Base-by-base conservation (phyloP, 1,140 invertebrate genomes). In the Rhopalosiphum padi region DNA sequence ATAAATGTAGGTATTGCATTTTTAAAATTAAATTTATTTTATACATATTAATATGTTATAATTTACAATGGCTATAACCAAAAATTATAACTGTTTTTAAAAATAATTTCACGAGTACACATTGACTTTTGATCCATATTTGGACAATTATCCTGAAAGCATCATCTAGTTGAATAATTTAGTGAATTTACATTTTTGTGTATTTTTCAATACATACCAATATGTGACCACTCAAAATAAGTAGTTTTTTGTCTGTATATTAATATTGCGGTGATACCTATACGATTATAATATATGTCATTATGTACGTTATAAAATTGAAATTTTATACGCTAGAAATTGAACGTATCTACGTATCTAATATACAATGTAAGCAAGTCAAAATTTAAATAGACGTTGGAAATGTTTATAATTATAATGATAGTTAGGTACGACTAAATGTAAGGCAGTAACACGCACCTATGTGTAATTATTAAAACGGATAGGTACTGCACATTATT, bases 151-250 rank as follows among this genome's bases (percentile, higher is more conserved):
- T 85, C 23, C 37, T 35, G 5, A 82, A 85, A 18, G 41, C 43
- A 86, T 43, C 25, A 86, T 43, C 85, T 86, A 43, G 85, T n/a
- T 46, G 23, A 86, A 86, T 86, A 43, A n/a, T 86, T 86, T 86
- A 2, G 85, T 4, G 25, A 25, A 86, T 43, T 43, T 22, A 86
- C 41, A 46, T 86, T 46, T 68, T 46, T 86, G 11, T 86, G 41
- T 43, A 43, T 86, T 43, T 43, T 43, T 43, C 41, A 86, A 86
- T 43, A 86, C 9, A 30, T 4, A 60, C 25, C 3, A 60, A 86
- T 30, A 86, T 86, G 37, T 23, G 25, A 46, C 15, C 37, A 35
- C 35, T 83, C 21, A 18, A n/a, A 41, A 83, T 41, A 23, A 37
- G 35, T 83, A 23, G 6, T 41, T 77, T 35, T 37, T 83, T 7